Base-by-base conservation (phyloP, 2,888 invertebrate species). In the Phasia obesa region DNA sequence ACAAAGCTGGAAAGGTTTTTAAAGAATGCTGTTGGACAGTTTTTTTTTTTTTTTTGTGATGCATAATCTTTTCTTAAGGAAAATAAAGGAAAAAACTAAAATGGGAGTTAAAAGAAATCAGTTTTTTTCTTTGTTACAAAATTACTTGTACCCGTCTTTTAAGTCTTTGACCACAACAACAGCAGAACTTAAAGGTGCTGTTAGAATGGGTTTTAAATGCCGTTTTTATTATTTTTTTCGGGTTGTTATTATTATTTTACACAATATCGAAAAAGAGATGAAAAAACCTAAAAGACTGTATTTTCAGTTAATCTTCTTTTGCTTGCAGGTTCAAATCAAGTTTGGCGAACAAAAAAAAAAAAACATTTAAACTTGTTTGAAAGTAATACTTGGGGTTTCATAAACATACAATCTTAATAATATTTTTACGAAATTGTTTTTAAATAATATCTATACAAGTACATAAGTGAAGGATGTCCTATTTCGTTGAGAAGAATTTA, bases 31-130 rank as follows among this genome's bases (percentile, higher is more conserved):
- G 57, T 47, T 53, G 35, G 17, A 55, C 11, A 21, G 0, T 47
- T 55, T 13, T 42, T 62, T 27, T n/a, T n/a, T n/a, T n/a, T n/a
- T n/a, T n/a, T n/a, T n/a, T n/a, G n/a, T n/a, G n/a, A 42, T n/a
- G 17, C 7, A 19, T 0, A 27, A 42, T 17, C 13, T 53, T 27
- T 55, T 42, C 53, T 27, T 27, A 27, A 53, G 11, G 51, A 71
- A 70, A 71, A 25, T 13, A 38, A 21, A 21, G n/a, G 15, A n/a
- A 49, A 47, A 35, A 69, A 38, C 9, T 62, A 11, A 53, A 77
- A 69, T 77, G 51, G 62, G 27, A 57, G 71, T 69, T 73, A 71
- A 77, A 69, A 49, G 60, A 73, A 73, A 60, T 76, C 60, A 25
- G 42, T 21, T 60, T 35, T 59, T 51, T 27, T 17, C 25, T 21